Evolutionary conservation across 1,140 invertebrate genomes (phyloP), one percentile per base, ranked within the genome.

Genomic region (Lordiphosa collinella): DNA sequence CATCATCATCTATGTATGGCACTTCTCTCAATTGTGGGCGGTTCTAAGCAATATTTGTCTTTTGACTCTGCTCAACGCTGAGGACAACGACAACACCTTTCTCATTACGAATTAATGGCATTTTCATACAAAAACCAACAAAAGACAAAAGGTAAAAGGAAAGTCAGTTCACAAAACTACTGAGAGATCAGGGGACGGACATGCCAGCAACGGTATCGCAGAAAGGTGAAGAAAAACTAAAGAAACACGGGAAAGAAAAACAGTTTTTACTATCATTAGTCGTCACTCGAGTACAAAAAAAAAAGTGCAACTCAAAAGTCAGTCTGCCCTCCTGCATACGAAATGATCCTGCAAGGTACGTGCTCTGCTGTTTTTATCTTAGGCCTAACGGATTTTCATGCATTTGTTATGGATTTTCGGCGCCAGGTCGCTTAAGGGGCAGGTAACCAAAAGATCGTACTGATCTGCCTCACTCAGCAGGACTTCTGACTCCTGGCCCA

Each of bases 341-440:
- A 82, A 84, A 78, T 84, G 58, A 78, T 61, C 40, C 41, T 29
- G 16, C 32, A 37, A 11, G 11, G 43, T 82, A 69, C 85, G 79
- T 79, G 73, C 76, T 79, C 6, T n/a, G 40, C 25, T 29, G 50
- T 46, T 7, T 57, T 60, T 66, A 63, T 74, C 54, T 61, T 57
- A 16, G 55, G 58, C 58, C 74, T 86, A 85, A 85, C 80, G 80
- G 80, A 72, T 86, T 86, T 86, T 86, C 80, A 32, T 71, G 74
- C 80, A 85, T 85, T 86, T 86, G 58, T 71, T 80, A 80, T 80
- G 79, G 80, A 85, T 85, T 85, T 85, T 85, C 75, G 80, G 80
- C 80, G 80, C 80, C 80, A 86, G 80, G 53, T 57, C 70, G 59
- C 67, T 72, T 82, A 82, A 75, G 76, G 75, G 76, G 32, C 51